Evolutionary conservation across 2,888 invertebrate species (phyloP), one percentile per base, ranked within the genome.

Genomic region (Dendrolimus pini): DNA sequence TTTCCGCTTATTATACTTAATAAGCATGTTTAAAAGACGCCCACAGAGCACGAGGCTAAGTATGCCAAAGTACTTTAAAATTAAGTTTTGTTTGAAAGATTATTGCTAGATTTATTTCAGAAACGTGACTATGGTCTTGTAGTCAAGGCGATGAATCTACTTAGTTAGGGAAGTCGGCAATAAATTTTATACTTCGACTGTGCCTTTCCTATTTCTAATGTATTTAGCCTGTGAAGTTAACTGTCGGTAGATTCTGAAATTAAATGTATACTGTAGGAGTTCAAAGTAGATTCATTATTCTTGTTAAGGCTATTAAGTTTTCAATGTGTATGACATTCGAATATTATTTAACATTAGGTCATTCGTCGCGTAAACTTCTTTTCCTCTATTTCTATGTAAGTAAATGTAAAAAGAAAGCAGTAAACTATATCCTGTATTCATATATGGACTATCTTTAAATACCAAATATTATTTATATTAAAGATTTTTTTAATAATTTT

Each of bases 151-250:
- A 74, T 73, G 68, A 74, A 72, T 62, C 71, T 75, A 78, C 70
- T 75, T 89, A 89, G 85, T 85, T 89, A 90, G 85, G 82, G 80
- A 82, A 82, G 82, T 85, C 89, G 89, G 90, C 90, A 90, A 90
- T 90, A 90, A 89, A 84, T 89, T 89, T 88, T 84, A 89, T 89
- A 89, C 89, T 89, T 90, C 89, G 73, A 90, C 89, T 89, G 90
- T 90, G 90, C 90, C 90, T 90, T 90, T 89, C 86, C 89, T 89
- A 89, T 89, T 86, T 90, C 90, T 89, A 89, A 89, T 75, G 79
- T 85, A 83, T 84, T 55, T 88, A 89, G 85, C 85, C 83, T 83
- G 84, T 83, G 85, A 77, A 80, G 77, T 82, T 78, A 70, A 78
- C 80, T 78, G 80, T 83, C 75, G 68, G 77, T 85, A 83, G 83